Conservation (phyloP, 2,888 invertebrate genomes). For the Cantharis rustica region DNA sequence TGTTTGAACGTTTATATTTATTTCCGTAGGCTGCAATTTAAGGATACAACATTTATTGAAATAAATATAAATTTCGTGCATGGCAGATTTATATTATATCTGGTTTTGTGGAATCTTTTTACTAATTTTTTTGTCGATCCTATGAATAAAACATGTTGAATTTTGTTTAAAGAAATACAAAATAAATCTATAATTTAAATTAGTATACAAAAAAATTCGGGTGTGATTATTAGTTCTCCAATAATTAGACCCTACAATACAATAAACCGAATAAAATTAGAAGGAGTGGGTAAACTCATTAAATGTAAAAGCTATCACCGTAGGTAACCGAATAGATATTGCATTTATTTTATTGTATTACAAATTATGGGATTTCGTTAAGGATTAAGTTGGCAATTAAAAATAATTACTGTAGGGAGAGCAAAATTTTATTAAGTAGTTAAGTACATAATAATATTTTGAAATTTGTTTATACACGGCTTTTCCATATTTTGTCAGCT, state of each 20-base stretch:
- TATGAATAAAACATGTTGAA: not conserved
- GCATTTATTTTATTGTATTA: constrained; percentile 15
- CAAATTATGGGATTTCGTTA: not conserved
- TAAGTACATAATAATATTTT: not conserved
- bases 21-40: constrained; percentile 6
- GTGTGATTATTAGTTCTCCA: not conserved
- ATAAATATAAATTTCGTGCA: constrained; percentile 12
- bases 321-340: constrained; percentile 36
- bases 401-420: not conserved
- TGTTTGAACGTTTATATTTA: constrained; percentile 4
- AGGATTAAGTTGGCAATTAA: not conserved
- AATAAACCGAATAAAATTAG: not conserved
- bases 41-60: not conserved
- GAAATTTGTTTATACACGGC: not conserved
- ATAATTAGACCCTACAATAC: not conserved
- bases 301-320: constrained; percentile 34
- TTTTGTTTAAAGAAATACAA: not conserved
- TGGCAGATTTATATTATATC: not conserved
- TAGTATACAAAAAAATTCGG: not conserved
- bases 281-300: constrained; percentile 16
- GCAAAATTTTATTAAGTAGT: not conserved
- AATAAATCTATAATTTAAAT: not conserved
- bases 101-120: not conserved
- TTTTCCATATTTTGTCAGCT: not conserved
- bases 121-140: not conserved